phyloP scores from a whole-genome alignment of 2,113 vertebrate species.

The Podarcis raffonei region DNA sequence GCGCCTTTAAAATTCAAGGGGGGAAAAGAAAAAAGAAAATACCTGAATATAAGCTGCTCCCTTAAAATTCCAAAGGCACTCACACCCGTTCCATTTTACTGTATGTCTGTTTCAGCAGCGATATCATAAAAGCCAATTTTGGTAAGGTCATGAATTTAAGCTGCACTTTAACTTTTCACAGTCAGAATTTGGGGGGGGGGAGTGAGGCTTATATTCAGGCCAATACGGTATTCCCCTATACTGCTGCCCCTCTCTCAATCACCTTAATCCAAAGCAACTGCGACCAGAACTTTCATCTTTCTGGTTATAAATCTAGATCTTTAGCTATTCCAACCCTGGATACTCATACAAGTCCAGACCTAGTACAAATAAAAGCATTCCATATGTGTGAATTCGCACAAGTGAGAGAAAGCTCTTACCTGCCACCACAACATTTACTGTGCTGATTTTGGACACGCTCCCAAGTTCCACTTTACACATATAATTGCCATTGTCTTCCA shows the following conservation, averaged over 20 bases:
- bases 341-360: neutral
- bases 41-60: no score
- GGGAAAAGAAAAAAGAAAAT: neutral
- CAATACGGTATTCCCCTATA: no score
- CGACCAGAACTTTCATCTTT: neutral
- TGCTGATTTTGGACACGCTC: constrained; percentile 73
- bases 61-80: no score
- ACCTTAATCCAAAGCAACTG: neutral
- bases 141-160: no score
- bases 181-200: no score
- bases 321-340: neutral
- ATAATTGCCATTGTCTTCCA: constrained; percentile 74
- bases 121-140: no score
- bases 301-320: neutral
- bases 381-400: neutral
- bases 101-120: no score
- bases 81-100: no score
- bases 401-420: constrained; percentile 63
- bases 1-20: no score
- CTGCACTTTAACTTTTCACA: no score
- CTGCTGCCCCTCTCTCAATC: neutral
- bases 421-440: constrained; percentile 69
- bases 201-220: no score
- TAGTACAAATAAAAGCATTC: neutral
- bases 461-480: constrained; percentile 77